Base-by-base conservation (phyloP, 2,888 invertebrate genomes). In the Pteria penguin region DNA sequence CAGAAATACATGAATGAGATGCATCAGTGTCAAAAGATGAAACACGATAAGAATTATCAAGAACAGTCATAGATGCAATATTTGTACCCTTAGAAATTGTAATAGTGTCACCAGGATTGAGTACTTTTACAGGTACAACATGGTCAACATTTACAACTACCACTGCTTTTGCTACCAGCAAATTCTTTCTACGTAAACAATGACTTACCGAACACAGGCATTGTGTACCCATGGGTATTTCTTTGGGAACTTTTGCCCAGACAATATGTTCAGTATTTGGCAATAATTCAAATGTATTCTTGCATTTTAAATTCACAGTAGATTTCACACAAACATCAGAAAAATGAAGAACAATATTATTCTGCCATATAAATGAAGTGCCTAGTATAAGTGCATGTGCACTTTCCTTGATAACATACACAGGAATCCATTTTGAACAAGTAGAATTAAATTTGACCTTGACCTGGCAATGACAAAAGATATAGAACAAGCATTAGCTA, bases 31-130 rank as follows among this genome's bases (percentile, higher is more conserved):
- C 58, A 24, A 22, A 32, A 8, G n/a, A 33, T 11, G 58, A 31
- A 4, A 69, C n/a, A 3, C 33, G 2, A 11, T 55, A 14, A 4
- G 69, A 69, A 29, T 58, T 33, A 58, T 69, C 58, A 55, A 69
- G 32, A 36, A 24, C 8, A 65, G n/a, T 65, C 33, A 65, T 2
- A 36, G 27, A 27, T 14, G 62, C 62, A 62, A 62, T 32, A 22
- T 29, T 62, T 31, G 11, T 62, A 14, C 62, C 62, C 32, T 62
- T 62, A 14, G 32, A 31, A 31, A 31, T 62, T 32, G 62, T 62
- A 24, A 62, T n/a, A 31, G 14, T 62, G 18, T 31, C 62, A 22
- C 31, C n/a, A 14, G 45, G 45, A 45, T 45, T 45, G 18, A 45
- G 45, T 18, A 45, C 45, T 45, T 45, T 45, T 18, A 45, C 45